Evolutionary conservation across 1,140 invertebrate genomes (phyloP), one percentile per base, ranked within the genome.

Genomic region (Zaprionus ghesquierei): DNA sequence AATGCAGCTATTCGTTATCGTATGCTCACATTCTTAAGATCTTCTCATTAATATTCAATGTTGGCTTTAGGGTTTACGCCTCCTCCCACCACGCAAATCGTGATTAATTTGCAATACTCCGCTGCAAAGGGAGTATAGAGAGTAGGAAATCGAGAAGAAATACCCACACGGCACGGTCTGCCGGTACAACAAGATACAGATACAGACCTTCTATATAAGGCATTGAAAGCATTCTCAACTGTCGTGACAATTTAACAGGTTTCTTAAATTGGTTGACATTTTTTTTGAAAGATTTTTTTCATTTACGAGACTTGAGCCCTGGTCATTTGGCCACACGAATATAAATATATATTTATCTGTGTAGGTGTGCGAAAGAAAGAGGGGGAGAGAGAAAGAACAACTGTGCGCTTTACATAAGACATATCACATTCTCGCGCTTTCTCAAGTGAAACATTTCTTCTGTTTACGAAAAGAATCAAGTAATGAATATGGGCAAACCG

Each of bases 241-340:
- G 54, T 35, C 33, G 20, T 51, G 55, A 68, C 69, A 66, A 51
- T 68, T 72, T 44, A 60, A 66, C 50, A 54, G 64, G 69, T 72
- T 53, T 72, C 63, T 53, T 22, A 44, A 65, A 50, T 51, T 58
- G 53, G 61, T 54, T 29, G 27, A n/a, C 29, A 38, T 25, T 23
- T 58, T 59, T 59, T 59, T 49, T 54, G 18, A 44, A 22, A 29
- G 49, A 54, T 49, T 69, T 63, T 41, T 49, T 25, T n/a, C n/a
- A 58, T 69, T 62, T 51, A 33, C 50, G 46, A 51, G 51, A 62
- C 60, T 51, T 12, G 46, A 62, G 46, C 46, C 60, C 29, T 41
- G 15, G 2, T 23, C 31, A 35, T 38, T 18, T 56, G 20, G 8
- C 4, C 5, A 35, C 15, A 33, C 33, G 20, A 20, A 55, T 15